Base-by-base conservation (phyloP, 2,888 invertebrate genomes). In the Sinelater perroti region DNA sequence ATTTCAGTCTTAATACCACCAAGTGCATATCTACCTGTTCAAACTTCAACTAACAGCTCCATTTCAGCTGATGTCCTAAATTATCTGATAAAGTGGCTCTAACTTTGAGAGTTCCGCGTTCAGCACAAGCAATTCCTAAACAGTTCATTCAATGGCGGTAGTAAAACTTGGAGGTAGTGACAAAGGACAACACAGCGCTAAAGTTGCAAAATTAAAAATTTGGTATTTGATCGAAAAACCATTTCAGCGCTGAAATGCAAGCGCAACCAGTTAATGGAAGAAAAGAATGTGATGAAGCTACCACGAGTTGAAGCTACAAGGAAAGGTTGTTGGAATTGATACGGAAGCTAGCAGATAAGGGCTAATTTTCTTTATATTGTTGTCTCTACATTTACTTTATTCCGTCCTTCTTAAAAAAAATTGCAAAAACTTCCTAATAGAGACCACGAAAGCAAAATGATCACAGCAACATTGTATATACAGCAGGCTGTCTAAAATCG, bases 331-430 rank as follows among this genome's bases (percentile, higher is more conserved):
- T 1, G 68, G 71, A 24, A 71, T 75, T 52, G 74, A 67, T 47
- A 68, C 70, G 57, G 75, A 77, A 67, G 72, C 76, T 1, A 75
- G 69, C 53, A 70, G 73, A 60, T 61, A 77, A 36, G 71, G 72
- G n/a, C 76, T 76, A 66, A 63, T n/a, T n/a, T n/a, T n/a, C n/a
- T n/a, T n/a, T n/a, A n/a, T n/a, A n/a, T n/a, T n/a, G n/a, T 3
- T n/a, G n/a, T n/a, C n/a, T n/a, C 11, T 13, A 14, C 6, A 3
- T 11, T n/a, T 31, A n/a, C 2, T 26, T 26, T 8, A 2, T 26
- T 2, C 5, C 26, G 8, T 30, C 30, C 10, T 26, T 10, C 10
- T 26, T 4, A n/a, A n/a, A n/a, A n/a, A n/a, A n/a, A n/a, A n/a
- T n/a, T n/a, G n/a, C n/a, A n/a, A n/a, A n/a, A n/a, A n/a, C n/a